Percentiles rank a stretch among this genome's conserved stretches.
Evolutionary conservation across 1,140 invertebrate species (phyloP).

Genomic region (Zaprionus tsacasi): DNA sequence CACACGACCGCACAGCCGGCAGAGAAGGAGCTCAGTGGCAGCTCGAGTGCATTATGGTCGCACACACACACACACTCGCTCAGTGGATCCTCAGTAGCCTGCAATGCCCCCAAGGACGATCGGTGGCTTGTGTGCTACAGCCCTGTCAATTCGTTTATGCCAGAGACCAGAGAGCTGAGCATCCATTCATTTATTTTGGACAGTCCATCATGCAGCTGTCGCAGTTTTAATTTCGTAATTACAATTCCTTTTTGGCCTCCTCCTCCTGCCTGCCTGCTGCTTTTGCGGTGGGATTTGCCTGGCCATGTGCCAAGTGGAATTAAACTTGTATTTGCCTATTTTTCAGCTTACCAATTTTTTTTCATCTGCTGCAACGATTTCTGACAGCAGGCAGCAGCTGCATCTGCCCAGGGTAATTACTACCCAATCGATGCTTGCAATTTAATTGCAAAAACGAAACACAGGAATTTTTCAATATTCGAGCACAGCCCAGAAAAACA

Average conservation of each 20-base stretch:
- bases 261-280: slow-evolving; percentile 19
- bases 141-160: slow-evolving; percentile 45
- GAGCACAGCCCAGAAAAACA: background rate
- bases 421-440: slow-evolving; percentile 39
- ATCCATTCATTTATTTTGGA: slow-evolving; percentile 74
- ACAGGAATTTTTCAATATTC: background rate
- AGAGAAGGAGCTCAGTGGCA: slow-evolving; percentile 47
- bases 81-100: slow-evolving; percentile 25
- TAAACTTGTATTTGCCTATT: slow-evolving; percentile 28
- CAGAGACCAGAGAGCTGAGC: slow-evolving; percentile 5
- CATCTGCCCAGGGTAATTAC: slow-evolving; percentile 52
- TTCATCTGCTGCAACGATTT: slow-evolving; percentile 63
- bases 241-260: slow-evolving; percentile 57
- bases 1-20: slow-evolving; percentile 24
- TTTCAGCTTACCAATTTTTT: slow-evolving; percentile 19
- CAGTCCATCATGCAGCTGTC: slow-evolving; percentile 78
- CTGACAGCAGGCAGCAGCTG: slow-evolving; percentile 58
- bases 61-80: slow-evolving; percentile 13
- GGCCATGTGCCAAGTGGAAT: slow-evolving; percentile 54
- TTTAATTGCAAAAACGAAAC: slow-evolving; percentile 64
- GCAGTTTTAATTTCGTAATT: slow-evolving; percentile 79
- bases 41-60: slow-evolving; percentile 49
- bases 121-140: slow-evolving; percentile 16
- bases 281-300: slow-evolving; percentile 29
- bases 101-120: slow-evolving; percentile 36